A percentile compares a stretch with the other conserved stretches of the same genome.
Conservation (phyloP, 2,888 invertebrate species). For the Lymantria dispar region DNA sequence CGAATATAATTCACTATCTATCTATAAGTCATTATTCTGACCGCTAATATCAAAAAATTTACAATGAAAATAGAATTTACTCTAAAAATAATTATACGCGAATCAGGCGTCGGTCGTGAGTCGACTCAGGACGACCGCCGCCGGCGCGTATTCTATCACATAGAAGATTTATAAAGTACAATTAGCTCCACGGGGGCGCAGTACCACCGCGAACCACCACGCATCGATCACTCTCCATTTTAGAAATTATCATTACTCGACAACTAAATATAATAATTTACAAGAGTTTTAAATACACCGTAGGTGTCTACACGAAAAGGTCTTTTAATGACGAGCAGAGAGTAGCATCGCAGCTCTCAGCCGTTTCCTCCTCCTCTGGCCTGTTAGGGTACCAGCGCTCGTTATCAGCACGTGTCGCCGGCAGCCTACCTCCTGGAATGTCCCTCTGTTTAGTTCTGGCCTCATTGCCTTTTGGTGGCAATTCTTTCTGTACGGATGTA, state of each 20-base stretch:
- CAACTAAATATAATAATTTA: conserved; percentile 68
- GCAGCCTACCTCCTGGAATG: conserved; percentile 55
- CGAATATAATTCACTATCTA: conserved; percentile 80
- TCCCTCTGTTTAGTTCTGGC: conserved; percentile 61
- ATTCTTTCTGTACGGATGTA: conserved; percentile 44
- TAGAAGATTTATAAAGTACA: conserved; percentile 78
- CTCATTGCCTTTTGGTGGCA: conserved; percentile 50
- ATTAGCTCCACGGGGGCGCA: conserved; percentile 45
- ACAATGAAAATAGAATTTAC: conserved; percentile 81
- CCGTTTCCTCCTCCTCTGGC: conserved; percentile 86
- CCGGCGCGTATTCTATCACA: conserved; percentile 76
- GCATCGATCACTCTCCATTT: conserved; percentile 46
- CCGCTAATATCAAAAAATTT: conserved; percentile 78
- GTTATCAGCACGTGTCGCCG: conserved; percentile 41
- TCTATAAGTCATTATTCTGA: conserved; percentile 75
- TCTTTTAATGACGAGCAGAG: conserved; percentile 93
- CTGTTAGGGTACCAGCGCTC: conserved; percentile 85
- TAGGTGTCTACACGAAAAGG: conserved; percentile 88
- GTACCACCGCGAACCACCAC: conserved; percentile 30
- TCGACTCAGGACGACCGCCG: conserved; percentile 70
- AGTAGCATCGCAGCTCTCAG: conserved; percentile 89
- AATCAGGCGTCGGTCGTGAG: conserved; percentile 69
- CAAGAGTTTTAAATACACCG: conserved; percentile 57
- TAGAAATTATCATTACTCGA: conserved; percentile 59
- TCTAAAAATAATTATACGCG: conserved; percentile 76